Evolutionary conservation across 2,113 vertebrate species (phyloP).

Genomic region (Orycteropus afer): DNA sequence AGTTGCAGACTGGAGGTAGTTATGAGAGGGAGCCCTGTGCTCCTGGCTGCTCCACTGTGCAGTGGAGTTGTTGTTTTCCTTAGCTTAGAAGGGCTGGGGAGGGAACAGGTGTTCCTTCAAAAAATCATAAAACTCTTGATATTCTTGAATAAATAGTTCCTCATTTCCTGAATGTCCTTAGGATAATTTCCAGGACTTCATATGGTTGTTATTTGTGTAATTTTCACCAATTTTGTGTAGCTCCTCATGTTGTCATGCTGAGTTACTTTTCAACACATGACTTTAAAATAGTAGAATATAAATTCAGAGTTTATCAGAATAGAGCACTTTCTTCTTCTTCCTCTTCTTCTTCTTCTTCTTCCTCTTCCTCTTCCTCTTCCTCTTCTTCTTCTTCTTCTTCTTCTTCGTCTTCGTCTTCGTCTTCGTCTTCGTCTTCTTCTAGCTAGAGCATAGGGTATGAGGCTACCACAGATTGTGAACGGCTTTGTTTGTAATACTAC

Average conservation of each 20-base stretch:
- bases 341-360: too few relatives aligned
- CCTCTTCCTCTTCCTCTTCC: too few relatives aligned
- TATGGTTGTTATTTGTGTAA: not conserved
- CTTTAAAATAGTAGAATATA: not conserved
- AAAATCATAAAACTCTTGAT: not conserved
- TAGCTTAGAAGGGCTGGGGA: not conserved
- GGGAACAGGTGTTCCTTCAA: not conserved
- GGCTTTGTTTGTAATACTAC: not conserved
- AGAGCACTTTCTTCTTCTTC: too few relatives aligned
- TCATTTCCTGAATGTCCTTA: not conserved
- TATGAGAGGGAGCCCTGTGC: not conserved
- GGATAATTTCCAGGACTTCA: not conserved
- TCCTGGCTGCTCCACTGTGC: too few relatives aligned
- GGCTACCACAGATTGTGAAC: not conserved
- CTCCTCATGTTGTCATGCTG: not conserved
- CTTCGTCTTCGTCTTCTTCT: not conserved
- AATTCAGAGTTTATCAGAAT: not conserved
- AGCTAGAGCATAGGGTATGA: not conserved
- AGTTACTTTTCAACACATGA: not conserved
- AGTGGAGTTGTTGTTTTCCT: not conserved
- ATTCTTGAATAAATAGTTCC: not conserved
- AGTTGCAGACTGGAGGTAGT: not conserved
- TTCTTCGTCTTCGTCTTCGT: too few relatives aligned
- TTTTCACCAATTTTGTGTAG: not conserved
- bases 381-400: too few relatives aligned